Conservation (phyloP, 2,797 vertebrate genomes). For the Coreius guichenoti region DNA sequence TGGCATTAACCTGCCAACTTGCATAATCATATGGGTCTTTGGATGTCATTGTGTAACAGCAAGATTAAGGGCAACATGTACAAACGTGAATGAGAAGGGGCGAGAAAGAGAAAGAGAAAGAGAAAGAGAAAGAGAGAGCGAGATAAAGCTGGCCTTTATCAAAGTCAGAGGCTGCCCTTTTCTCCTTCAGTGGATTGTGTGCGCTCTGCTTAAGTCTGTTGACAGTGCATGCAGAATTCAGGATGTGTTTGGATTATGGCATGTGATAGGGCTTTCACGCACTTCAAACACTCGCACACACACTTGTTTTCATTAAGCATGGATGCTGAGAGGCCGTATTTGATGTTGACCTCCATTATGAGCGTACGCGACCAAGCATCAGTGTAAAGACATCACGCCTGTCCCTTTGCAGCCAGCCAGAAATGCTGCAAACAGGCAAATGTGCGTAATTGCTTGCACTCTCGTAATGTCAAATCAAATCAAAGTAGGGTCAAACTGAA, state of each 20-base stretch:
- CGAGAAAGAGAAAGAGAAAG: constrained; percentile 62
- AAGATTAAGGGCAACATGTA: constrained; percentile 40
- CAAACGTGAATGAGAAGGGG: constrained; percentile 44
- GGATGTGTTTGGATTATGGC: constrained; percentile 60
- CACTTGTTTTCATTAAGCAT: constrained; percentile 41
- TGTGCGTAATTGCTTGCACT: constrained; percentile 67
- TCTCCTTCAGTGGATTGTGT: constrained; percentile 64
- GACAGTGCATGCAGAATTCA: constrained; percentile 62
- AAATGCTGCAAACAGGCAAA: constrained; percentile 64
- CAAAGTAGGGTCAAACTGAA: constrained; percentile 65
- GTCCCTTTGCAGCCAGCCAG: constrained; percentile 32
- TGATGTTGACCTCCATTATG: constrained; percentile 45
- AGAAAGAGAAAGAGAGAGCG: constrained; percentile 64
- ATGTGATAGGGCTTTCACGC: constrained; percentile 31
- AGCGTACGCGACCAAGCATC: constrained; percentile 1
- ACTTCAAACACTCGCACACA: constrained; percentile 16
- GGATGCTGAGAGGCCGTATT: constrained; percentile 27
- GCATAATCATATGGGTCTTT: not conserved
- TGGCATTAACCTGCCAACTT: constrained; percentile 10
- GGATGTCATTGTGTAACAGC: constrained; percentile 7
- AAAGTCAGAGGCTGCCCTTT: constrained; percentile 78
- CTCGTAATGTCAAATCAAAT: constrained; percentile 65
- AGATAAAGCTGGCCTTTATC: constrained; percentile 75
- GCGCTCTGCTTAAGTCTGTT: constrained; percentile 65
- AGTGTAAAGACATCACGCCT: constrained; percentile 24